Conservation (phyloP, 2,797 vertebrate genomes). For the Alca torda region DNA sequence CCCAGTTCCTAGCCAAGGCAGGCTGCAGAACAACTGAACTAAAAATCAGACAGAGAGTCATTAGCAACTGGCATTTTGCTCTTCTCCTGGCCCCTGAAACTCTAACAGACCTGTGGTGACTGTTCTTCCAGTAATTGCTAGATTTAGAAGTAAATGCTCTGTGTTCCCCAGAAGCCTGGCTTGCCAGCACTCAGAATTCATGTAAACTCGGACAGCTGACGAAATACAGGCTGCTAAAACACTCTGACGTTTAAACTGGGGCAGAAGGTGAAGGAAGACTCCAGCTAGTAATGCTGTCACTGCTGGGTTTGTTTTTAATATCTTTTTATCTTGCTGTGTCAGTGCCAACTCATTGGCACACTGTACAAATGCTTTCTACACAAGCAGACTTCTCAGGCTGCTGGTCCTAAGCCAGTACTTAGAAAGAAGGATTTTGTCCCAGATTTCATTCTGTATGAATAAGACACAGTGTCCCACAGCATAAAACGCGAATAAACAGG, state of each 20-base stretch:
- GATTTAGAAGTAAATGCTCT: neutral
- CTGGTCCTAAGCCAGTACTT: slow-evolving; percentile 21
- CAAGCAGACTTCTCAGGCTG: slow-evolving; percentile 15
- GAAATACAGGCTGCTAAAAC: slow-evolving; percentile 8
- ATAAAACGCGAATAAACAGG: neutral
- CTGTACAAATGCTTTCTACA: slow-evolving; percentile 30
- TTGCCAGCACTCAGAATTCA: neutral
- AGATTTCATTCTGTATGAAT: slow-evolving; percentile 15
- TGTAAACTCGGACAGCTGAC: slow-evolving; percentile 5
- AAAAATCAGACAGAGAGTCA: neutral
- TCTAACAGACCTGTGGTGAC: neutral
- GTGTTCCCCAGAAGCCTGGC: neutral
- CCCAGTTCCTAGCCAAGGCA: neutral
- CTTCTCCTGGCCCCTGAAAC: neutral
- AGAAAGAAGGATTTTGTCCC: slow-evolving; percentile 28
- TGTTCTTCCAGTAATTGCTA: neutral
- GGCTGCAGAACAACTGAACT: neutral
- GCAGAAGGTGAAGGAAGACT: slow-evolving; percentile 5
- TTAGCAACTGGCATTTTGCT: neutral
- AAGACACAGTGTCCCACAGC: neutral
- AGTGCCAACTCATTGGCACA: neutral
- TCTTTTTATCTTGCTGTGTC: slow-evolving; percentile 30
- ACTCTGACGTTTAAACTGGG: neutral
- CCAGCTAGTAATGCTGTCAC: neutral
- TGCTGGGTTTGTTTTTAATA: neutral